Conservation (phyloP, 2,113 vertebrate genomes). For the Globicephala melas region DNA sequence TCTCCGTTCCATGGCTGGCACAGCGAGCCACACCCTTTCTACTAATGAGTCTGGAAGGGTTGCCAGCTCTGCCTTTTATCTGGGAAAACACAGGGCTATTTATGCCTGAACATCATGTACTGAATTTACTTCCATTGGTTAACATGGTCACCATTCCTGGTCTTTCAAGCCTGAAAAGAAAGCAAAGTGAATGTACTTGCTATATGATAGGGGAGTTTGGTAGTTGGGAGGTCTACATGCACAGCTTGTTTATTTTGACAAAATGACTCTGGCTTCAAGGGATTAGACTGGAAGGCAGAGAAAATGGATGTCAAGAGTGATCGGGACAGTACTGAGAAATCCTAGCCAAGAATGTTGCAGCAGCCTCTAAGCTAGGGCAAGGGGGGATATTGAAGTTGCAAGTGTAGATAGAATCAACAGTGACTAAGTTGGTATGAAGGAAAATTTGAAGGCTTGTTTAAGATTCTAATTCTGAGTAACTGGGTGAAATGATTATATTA, state of each 20-base stretch:
- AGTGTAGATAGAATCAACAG: background rate
- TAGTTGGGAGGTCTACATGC: background rate
- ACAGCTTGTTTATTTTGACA: background rate
- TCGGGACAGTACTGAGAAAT: background rate
- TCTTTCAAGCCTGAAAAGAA: background rate
- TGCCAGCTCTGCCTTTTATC: background rate
- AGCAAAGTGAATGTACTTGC: background rate
- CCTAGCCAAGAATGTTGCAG: background rate
- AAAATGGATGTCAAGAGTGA: background rate
- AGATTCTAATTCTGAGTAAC: background rate
- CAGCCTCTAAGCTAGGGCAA: background rate
- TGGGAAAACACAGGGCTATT: slow-evolving; percentile 17
- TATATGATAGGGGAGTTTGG: background rate
- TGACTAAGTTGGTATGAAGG: background rate
- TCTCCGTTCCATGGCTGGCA: background rate
- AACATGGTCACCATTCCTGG: background rate
- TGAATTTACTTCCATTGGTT: background rate
- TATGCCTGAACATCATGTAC: background rate
- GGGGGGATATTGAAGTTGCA: background rate
- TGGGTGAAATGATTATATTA: background rate
- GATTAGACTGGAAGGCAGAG: background rate
- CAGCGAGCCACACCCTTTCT: background rate
- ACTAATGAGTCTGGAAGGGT: slow-evolving; percentile 6
- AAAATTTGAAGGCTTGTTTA: background rate
- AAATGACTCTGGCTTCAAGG: background rate